Conservation (phyloP, 1,140 invertebrate genomes). For the Brachionus angularis region DNA sequence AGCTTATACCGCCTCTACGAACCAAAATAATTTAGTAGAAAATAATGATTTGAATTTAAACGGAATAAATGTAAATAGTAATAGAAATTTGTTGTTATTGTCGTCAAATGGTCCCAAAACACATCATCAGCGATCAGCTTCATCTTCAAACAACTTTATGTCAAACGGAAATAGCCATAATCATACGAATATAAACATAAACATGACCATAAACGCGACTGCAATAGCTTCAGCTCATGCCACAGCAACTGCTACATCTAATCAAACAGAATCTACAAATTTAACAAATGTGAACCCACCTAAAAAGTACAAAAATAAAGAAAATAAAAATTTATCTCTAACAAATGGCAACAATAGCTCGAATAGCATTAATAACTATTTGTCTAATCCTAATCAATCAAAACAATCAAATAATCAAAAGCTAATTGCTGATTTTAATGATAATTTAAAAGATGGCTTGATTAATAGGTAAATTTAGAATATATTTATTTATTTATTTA, state of each 20-base stretch:
- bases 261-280: background rate
- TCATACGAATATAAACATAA: slow-evolving; percentile 43
- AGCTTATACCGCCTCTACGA: too few species aligned
- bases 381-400: too few species aligned
- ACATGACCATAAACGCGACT: slow-evolving; percentile 43
- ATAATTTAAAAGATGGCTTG: slow-evolving; percentile 42
- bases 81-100: slow-evolving; percentile 14
- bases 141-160: background rate
- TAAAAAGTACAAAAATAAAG: slow-evolving; percentile 38
- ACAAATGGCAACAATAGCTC: slow-evolving; percentile 8
- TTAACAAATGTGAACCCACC: background rate
- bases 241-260: background rate
- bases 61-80: slow-evolving; percentile 32
- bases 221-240: slow-evolving; percentile 36
- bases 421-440: too few species aligned
- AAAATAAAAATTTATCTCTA: slow-evolving; percentile 18
- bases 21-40: background rate
- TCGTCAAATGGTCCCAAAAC: slow-evolving; percentile 1
- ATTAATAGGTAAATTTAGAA: slow-evolving; percentile 46
- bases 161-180: slow-evolving; percentile 4
- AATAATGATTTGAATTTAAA: slow-evolving; percentile 23
- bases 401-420: too few species aligned
- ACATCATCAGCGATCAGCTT: background rate
- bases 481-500: too few species aligned
- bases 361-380: slow-evolving; percentile 45